These are phyloP conservation scores for Pelecanus crispus DNA, from an alignment of 2,113 vertebrate genomes.

Conservation along the genomic window DNA sequence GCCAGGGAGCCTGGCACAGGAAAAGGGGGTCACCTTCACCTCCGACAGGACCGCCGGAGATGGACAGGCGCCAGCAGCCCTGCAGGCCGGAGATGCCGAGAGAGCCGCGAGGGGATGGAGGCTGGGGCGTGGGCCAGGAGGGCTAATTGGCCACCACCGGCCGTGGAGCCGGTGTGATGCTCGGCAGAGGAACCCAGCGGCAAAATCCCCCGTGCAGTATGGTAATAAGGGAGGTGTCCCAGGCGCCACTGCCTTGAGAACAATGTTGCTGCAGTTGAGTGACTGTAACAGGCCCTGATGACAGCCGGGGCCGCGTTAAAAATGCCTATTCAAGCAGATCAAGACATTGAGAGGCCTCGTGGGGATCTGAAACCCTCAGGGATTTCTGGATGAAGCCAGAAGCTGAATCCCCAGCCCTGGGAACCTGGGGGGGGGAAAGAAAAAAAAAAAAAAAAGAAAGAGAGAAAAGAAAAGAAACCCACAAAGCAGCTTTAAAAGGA, in stretches of 20 bases:
- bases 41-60: background rate
- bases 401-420: constrained; percentile 48
- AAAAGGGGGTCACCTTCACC: constrained; percentile 53
- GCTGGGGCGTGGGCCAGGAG: background rate
- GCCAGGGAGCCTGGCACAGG: constrained; percentile 58
- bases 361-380: constrained; percentile 58
- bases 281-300: constrained; percentile 51
- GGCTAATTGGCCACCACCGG: background rate
- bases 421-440: background rate
- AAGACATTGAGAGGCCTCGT: constrained; percentile 59
- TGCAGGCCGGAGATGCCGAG: background rate
- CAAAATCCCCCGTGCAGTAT: background rate
- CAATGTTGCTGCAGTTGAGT: constrained; percentile 62
- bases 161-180: background rate
- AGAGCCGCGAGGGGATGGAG: background rate
- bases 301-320: constrained; percentile 39
- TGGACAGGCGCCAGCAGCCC: constrained; percentile 14
- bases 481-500: constrained; percentile 44
- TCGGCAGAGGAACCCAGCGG: background rate
- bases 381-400: constrained; percentile 55
- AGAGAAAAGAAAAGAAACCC: constrained; percentile 34
- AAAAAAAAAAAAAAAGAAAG: background rate
- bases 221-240: constrained; percentile 49
- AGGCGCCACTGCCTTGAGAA: constrained; percentile 8
- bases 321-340: constrained; percentile 59